These are phyloP conservation scores for Steinernema hermaphroditum DNA, from an alignment of 2,888 invertebrate genomes.

Conservation along the genomic window DNA sequence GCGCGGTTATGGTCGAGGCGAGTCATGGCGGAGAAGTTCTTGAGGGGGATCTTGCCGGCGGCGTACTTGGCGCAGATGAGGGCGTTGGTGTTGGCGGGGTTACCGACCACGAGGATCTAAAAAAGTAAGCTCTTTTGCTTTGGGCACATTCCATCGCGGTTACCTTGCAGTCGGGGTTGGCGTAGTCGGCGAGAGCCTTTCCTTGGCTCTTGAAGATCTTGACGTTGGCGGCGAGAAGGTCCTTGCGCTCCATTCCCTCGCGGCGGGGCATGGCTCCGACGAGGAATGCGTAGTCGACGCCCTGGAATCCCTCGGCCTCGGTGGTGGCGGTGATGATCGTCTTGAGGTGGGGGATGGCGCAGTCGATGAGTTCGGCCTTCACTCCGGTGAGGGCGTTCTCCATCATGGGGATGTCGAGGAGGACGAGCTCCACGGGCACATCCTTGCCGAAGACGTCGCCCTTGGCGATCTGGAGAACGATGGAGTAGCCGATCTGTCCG, in stretches of 20 bases:
- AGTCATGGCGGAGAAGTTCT: slow-evolving; percentile 89
- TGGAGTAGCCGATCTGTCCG: slow-evolving; percentile 96
- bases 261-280: slow-evolving; percentile 89
- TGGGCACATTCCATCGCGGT: not conserved
- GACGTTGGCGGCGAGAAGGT: slow-evolving; percentile 92
- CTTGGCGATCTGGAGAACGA: slow-evolving; percentile 89
- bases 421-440: slow-evolving; percentile 74
- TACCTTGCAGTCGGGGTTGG: slow-evolving; percentile 88
- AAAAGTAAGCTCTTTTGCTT: slow-evolving; percentile 28
- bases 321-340: slow-evolving; percentile 76
- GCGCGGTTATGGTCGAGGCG: slow-evolving; percentile 97
- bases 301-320: slow-evolving; percentile 88
- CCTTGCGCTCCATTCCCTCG: slow-evolving; percentile 98
- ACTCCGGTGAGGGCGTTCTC: slow-evolving; percentile 95
- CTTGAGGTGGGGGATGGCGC: slow-evolving; percentile 82
- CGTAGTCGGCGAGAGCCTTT: slow-evolving; percentile 84
- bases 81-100: slow-evolving; percentile 98
- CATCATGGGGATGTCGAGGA: slow-evolving; percentile 93
- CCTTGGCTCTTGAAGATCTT: slow-evolving; percentile 97
- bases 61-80: slow-evolving; percentile 88
- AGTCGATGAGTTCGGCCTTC: slow-evolving; percentile 93
- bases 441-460: slow-evolving; percentile 72
- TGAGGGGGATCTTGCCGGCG: slow-evolving; percentile 87
- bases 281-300: slow-evolving; percentile 91
- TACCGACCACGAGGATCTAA: slow-evolving; percentile 86